Evolutionary conservation across 2,888 invertebrate species (phyloP), one percentile per base, ranked within the genome.

Genomic region (Idaea biselata): DNA sequence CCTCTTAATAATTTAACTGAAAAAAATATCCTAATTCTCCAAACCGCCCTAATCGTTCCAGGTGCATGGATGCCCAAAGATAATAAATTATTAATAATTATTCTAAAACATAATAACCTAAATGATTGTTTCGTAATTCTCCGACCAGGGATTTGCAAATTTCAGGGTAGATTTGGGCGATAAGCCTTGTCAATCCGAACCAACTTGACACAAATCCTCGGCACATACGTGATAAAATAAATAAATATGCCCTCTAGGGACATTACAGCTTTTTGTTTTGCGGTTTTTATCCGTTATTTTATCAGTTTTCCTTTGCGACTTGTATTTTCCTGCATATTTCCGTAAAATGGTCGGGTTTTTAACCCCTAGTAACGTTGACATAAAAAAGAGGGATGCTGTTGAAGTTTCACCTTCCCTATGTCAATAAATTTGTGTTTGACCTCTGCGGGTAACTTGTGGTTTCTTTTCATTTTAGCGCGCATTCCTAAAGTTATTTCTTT

Each of bases 251-350:
- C 44, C 44, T 44, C 44, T 44, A 44, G 44, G 44, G 44, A 44
- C 44, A 44, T 44, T 44, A 44, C 44, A 44, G 44, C 44, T 44
- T 44, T 44, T 44, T 44, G 44, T 44, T 44, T 44, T 44, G 44
- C 6, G 44, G 44, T 44, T 44, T 32, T 44, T 44, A 44, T 44
- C 44, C 44, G 44, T 44, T 44, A 7, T 44, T 44, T 44, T 0
- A 44, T 44, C 6, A 44, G 44, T 44, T 44, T 44, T 44, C 25
- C 6, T 44, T 44, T 44, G 44, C 11, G 44, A 8, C 44, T 44
- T 1, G 44, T 44, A 44, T 44, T 44, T 44, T 11, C 11, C 44
- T 44, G 14, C 44, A 44, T 44, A 8, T 32, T 11, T 11, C 11
- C 11, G 6, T 32, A 6, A 32, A 8, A 11, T 3, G 44, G 14